Evolutionary conservation across 2,113 vertebrate genomes (phyloP).

Genomic region (Leptocoma aspasia): DNA sequence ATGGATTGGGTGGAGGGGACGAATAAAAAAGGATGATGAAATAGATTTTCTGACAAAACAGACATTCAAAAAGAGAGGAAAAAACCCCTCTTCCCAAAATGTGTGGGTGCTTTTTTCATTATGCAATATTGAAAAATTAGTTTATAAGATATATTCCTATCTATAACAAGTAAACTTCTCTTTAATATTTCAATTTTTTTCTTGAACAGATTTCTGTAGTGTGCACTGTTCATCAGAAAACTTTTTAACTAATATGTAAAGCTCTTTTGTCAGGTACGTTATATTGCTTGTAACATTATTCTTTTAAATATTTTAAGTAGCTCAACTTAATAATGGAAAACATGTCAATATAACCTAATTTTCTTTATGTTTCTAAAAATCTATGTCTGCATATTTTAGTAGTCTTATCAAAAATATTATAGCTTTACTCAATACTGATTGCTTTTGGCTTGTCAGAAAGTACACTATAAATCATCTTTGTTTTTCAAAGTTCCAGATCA

Average conservation of each 20-base stretch:
- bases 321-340: neutral
- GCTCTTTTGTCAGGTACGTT: neutral
- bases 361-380: neutral
- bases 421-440: neutral
- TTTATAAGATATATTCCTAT: neutral
- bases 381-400: neutral
- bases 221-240: neutral
- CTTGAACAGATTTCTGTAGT: neutral
- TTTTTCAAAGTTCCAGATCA: neutral
- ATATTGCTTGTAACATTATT: neutral
- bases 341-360: neutral
- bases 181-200: neutral
- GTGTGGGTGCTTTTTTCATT: neutral
- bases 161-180: neutral
- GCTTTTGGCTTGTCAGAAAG: neutral
- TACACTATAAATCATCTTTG: neutral
- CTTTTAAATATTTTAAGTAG: neutral
- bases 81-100: neutral
- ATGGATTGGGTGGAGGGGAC: accelerated
- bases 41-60: neutral
- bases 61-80: neutral
- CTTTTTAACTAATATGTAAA: neutral
- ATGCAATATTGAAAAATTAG: neutral
- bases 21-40: neutral
- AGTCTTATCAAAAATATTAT: neutral